Evolutionary conservation across 2,797 vertebrate species (phyloP).

Genomic region (Pagetopsis macropterus): DNA sequence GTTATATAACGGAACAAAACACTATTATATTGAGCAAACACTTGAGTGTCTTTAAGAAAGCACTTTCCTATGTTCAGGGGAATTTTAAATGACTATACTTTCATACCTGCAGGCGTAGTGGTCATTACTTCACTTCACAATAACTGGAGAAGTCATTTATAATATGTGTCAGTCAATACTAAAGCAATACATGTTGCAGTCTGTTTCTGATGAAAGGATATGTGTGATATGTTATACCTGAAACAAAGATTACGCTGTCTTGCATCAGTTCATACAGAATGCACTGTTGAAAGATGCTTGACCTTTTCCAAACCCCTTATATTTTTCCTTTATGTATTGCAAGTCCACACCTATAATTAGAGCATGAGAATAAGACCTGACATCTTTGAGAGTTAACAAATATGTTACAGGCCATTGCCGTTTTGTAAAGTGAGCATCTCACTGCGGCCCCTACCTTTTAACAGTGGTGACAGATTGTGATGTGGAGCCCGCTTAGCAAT

Average conservation of each 20-base stretch:
- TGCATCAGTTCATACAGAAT: no score
- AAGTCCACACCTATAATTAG: constrained; percentile 4
- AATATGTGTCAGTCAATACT: constrained; percentile 7
- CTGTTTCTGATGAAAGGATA: constrained; percentile 1
- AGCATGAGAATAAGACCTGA: constrained; percentile 17
- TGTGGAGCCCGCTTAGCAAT: constrained; percentile 59
- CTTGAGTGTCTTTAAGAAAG: not conserved
- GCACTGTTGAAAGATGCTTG: not conserved
- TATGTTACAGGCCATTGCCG: constrained; percentile 62
- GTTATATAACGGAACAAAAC: not conserved
- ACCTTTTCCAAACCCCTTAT: not conserved
- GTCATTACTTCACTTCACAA: constrained; percentile 2
- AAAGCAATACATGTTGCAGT: constrained; percentile 1
- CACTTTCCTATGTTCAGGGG: not conserved
- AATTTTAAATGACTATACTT: constrained; percentile 12
- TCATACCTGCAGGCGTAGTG: not conserved
- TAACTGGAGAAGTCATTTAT: not conserved
- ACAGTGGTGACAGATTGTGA: constrained; percentile 76
- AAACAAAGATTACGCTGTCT: not conserved
- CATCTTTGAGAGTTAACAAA: constrained; percentile 61
- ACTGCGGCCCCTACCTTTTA: constrained; percentile 63
- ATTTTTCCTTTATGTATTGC: not conserved
- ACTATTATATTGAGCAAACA: constrained; percentile 12
- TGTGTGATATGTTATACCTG: not conserved
- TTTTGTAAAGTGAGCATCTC: constrained; percentile 73